phyloP scores from a whole-genome alignment of 2,888 invertebrate genomes.

The Drosophila setosimentum region DNA sequence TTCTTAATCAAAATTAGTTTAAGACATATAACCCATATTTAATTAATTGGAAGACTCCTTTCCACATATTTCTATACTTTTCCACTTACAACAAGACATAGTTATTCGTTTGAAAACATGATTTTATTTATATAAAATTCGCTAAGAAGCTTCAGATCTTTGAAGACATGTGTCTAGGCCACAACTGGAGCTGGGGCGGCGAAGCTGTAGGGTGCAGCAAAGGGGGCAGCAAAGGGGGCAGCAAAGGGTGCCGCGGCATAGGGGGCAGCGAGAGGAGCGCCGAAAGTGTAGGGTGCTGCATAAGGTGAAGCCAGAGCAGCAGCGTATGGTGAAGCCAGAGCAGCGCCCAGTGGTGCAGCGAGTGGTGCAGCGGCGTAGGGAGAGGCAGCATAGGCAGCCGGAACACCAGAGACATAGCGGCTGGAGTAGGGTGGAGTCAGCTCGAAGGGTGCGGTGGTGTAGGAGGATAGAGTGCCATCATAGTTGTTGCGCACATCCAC shows the following conservation, averaged over 20 bases:
- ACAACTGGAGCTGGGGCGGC: slow-evolving; percentile 63
- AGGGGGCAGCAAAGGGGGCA: slow-evolving; percentile 43
- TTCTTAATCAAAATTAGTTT: background rate
- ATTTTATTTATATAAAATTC: slow-evolving; percentile 48
- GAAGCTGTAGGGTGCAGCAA: slow-evolving; percentile 54
- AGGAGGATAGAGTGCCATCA: slow-evolving; percentile 81
- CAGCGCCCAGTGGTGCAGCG: slow-evolving; percentile 38
- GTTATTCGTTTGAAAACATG: slow-evolving; percentile 15
- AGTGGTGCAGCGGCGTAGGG: slow-evolving; percentile 49
- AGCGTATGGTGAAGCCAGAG: slow-evolving; percentile 57
- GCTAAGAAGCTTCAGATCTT: slow-evolving; percentile 15
- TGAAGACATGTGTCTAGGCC: slow-evolving; percentile 42
- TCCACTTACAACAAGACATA: background rate
- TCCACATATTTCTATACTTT: background rate
- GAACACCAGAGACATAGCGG: slow-evolving; percentile 81
- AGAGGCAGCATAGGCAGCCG: slow-evolving; percentile 61
- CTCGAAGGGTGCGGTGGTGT: slow-evolving; percentile 82
- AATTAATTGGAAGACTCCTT: background rate
- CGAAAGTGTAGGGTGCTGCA: slow-evolving; percentile 32
- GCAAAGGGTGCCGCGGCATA: slow-evolving; percentile 38
- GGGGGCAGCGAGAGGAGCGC: slow-evolving; percentile 45
- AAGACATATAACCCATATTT: background rate
- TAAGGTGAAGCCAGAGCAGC: slow-evolving; percentile 51
- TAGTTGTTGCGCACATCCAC: slow-evolving; percentile 82
- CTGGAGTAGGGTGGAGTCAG: slow-evolving; percentile 77